These are phyloP conservation scores for Cotesia glomerata DNA, from an alignment of 1,140 invertebrate genomes.

Conservation along the genomic window DNA sequence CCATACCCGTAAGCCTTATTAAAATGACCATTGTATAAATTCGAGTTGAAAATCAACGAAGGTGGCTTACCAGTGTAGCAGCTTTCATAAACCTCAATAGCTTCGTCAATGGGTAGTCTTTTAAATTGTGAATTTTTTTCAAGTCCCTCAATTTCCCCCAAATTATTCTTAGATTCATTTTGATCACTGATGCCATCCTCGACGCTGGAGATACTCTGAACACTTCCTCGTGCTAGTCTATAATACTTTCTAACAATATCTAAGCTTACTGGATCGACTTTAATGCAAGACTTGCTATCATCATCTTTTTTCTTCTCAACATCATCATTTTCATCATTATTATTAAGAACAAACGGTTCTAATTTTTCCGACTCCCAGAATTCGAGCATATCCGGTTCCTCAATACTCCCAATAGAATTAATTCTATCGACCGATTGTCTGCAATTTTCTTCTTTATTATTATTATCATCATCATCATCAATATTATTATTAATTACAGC, in stretches of 20 bases:
- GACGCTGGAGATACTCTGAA: conserved; percentile 36
- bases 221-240: conserved; percentile 43
- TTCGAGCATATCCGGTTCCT: conserved; percentile 59
- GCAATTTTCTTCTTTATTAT: conserved; percentile 19
- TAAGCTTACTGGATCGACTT: conserved; percentile 35
- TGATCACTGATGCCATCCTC: conserved; percentile 32
- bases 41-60: conserved; percentile 40
- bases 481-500: no score
- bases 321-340: conserved; percentile 30
- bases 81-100: conserved; percentile 59
- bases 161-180: background rate
- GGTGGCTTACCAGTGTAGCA: conserved; percentile 49
- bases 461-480: conserved; percentile 12
- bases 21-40: conserved; percentile 32
- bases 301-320: conserved; percentile 43
- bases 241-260: conserved; percentile 58
- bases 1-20: conserved; percentile 31
- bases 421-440: conserved; percentile 22
- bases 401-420: conserved; percentile 55
- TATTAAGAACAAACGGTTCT: conserved; percentile 47
- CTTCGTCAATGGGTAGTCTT: conserved; percentile 53
- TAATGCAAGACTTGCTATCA: conserved; percentile 25
- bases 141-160: no score
- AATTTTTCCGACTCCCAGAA: conserved; percentile 59
- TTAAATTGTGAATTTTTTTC: conserved; percentile 37